A percentile compares a stretch with the other conserved stretches of the same genome.
Conservation (phyloP, 92 coral and sea anemone genomes). For the Porites cylindrica region DNA sequence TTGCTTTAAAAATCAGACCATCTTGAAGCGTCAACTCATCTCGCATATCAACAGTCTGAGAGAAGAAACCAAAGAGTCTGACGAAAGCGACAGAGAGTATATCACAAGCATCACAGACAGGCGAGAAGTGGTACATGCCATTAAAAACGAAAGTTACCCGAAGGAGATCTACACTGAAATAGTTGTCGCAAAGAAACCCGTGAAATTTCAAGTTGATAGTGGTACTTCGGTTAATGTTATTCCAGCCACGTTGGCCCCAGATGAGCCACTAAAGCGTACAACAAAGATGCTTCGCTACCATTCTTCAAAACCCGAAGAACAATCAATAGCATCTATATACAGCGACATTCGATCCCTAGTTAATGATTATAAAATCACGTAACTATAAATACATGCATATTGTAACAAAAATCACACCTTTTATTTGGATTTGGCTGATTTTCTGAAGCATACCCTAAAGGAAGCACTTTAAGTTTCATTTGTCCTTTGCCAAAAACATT, state of each 20-base stretch:
- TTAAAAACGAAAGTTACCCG: constrained; percentile 1
- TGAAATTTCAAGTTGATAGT: constrained; percentile 31
- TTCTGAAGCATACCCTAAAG: no score
- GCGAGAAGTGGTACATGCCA: constrained; percentile 6
- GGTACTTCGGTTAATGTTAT: constrained; percentile 33
- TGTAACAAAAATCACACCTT: no score
- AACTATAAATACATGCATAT: no score
- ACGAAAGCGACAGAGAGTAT: constrained; percentile 8
- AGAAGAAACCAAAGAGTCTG: background rate
- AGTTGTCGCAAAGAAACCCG: background rate
- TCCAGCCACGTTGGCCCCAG: background rate
- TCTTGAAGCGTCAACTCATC: background rate
- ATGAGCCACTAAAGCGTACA: background rate
- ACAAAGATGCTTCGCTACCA: background rate
- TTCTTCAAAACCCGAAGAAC: no score
- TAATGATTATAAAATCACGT: no score
- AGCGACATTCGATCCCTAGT: no score
- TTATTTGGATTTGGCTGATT: no score
- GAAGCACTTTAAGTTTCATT: no score
- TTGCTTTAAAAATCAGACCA: background rate
- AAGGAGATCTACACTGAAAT: constrained; percentile 29
- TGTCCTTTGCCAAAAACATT: no score
- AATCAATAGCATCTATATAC: no score
- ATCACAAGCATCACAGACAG: constrained; percentile 4
- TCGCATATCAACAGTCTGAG: background rate